Percentiles rank a stretch among this genome's conserved stretches.
Evolutionary conservation across 2,797 vertebrate species (phyloP).

Genomic region (Myripristis murdjan): DNA sequence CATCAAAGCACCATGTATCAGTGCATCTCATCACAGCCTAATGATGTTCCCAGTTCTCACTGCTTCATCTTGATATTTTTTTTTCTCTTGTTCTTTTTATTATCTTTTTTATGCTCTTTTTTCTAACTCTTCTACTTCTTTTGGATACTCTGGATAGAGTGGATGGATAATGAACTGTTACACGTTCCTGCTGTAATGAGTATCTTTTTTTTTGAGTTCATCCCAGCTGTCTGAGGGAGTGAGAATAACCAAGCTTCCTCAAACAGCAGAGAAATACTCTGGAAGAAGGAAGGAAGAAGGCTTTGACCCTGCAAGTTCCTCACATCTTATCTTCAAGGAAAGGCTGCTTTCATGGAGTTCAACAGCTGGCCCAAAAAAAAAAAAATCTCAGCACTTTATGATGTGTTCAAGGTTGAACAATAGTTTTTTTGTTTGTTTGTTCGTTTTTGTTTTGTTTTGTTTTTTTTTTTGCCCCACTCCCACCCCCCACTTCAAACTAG

Average conservation of each 20-base stretch:
- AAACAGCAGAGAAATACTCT: too few relatives aligned
- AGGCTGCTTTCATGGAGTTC: slow-evolving; percentile 12
- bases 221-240: slow-evolving; percentile 33
- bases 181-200: too few relatives aligned
- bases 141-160: background rate
- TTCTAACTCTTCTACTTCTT: background rate
- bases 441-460: too few relatives aligned
- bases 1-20: too few relatives aligned
- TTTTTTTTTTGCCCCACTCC: too few relatives aligned
- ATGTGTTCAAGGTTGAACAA: background rate
- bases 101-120: background rate
- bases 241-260: slow-evolving; percentile 32
- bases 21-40: too few relatives aligned
- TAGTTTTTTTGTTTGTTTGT: too few relatives aligned
- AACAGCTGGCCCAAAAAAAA: background rate
- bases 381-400: background rate
- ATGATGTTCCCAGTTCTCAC: too few relatives aligned
- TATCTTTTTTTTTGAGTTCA: slow-evolving; percentile 22
- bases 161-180: background rate
- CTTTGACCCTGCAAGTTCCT: slow-evolving; percentile 36
- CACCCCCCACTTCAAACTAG: too few relatives aligned
- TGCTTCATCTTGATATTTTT: too few relatives aligned
- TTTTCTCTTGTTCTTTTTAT: background rate
- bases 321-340: slow-evolving; percentile 36
- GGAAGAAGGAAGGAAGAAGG: slow-evolving; percentile 37